Conservation (phyloP, 2,888 invertebrate species). For the Buathra laborator region DNA sequence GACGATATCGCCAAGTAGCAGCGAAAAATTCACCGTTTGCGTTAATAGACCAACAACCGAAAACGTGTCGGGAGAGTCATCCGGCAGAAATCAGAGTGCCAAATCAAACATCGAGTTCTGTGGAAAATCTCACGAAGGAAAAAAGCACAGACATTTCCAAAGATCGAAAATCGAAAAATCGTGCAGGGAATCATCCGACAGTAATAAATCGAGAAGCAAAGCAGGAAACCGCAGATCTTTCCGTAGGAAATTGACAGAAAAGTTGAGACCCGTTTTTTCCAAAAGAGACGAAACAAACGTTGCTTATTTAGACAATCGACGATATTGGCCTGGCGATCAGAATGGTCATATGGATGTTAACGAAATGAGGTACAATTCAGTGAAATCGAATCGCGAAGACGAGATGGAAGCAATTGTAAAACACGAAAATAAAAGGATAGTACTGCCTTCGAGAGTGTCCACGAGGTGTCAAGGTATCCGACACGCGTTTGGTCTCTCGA, state of each 20-base stretch:
- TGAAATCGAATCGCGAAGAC: neutral
- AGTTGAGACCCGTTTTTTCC: neutral
- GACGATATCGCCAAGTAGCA: neutral
- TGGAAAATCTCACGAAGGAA: neutral
- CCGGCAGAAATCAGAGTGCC: neutral
- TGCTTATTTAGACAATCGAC: neutral
- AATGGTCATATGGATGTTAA: neutral
- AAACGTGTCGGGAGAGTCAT: slow-evolving; percentile 8
- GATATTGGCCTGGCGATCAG: neutral
- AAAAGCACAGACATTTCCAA: neutral
- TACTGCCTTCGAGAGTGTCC: slow-evolving; percentile 28
- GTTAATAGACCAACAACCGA: neutral
- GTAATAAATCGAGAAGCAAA: neutral
- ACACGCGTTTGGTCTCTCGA: slow-evolving; percentile 56
- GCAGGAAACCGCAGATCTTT: no score
- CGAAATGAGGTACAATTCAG: neutral
- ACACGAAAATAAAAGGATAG: slow-evolving; percentile 10
- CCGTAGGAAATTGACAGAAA: neutral
- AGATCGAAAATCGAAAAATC: neutral
- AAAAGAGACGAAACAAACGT: neutral
- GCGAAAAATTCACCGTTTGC: neutral
- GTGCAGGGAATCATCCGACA: neutral
- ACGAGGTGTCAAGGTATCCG: slow-evolving; percentile 54
- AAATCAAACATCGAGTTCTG: slow-evolving; percentile 12
- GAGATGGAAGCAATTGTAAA: neutral